Evolutionary conservation across 1,140 invertebrate species (phyloP).

Genomic region (Sitodiplosis mosellana): DNA sequence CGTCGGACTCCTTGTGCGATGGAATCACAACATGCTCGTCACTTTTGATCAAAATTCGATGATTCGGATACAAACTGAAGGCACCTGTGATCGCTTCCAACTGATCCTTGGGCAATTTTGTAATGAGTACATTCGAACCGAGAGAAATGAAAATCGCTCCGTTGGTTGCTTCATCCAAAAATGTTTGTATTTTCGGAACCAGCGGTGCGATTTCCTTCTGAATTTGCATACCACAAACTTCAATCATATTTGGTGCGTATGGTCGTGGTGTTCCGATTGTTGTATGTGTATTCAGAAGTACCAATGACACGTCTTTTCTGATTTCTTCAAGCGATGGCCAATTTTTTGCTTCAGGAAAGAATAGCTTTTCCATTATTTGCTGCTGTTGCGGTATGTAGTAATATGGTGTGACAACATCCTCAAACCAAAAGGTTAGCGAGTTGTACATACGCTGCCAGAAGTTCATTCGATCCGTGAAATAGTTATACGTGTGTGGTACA

Average conservation of each 20-base stretch:
- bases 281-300: constrained; percentile 36
- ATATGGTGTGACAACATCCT: constrained; percentile 1
- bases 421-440: constrained; percentile 7
- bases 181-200: constrained; percentile 14
- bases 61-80: constrained; percentile 27
- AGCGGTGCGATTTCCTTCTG: constrained; percentile 30
- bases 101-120: constrained; percentile 11
- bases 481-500: constrained; percentile 14
- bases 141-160: constrained; percentile 37
- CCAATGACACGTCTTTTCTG: constrained; percentile 21
- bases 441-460: constrained; percentile 26
- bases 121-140: constrained; percentile 25
- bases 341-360: constrained; percentile 13
- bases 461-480: constrained; percentile 23
- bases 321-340: constrained; percentile 13
- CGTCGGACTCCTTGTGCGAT: constrained; percentile 33
- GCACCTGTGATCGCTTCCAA: constrained; percentile 11
- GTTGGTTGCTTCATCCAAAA: constrained; percentile 25
- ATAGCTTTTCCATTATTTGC: constrained; percentile 14
- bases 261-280: constrained; percentile 31
- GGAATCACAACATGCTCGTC: constrained; percentile 30
- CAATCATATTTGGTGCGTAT: constrained; percentile 29
- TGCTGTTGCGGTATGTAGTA: constrained; percentile 16
- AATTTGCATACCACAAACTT: constrained; percentile 30
- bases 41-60: constrained; percentile 48